phyloP scores from a whole-genome alignment of 2,888 invertebrate species.

The Alloscopus bannaensis region DNA sequence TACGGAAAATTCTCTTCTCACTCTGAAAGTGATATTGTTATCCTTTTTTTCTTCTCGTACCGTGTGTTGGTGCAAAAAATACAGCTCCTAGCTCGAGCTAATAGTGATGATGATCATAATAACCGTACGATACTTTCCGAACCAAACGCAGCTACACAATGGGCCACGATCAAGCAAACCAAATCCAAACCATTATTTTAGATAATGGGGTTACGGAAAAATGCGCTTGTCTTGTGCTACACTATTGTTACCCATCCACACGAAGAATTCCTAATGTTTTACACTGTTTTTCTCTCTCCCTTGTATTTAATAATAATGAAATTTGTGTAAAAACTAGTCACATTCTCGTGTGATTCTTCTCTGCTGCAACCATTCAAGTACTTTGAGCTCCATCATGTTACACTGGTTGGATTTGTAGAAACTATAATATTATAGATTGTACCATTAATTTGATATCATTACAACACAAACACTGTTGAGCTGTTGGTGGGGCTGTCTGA shows the following conservation, averaged over 20 bases:
- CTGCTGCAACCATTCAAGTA: slow-evolving; percentile 15
- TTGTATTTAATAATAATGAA: slow-evolving; percentile 23
- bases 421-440: slow-evolving; percentile 18
- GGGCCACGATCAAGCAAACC: slow-evolving; percentile 4
- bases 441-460: slow-evolving; percentile 40
- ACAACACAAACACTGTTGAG: slow-evolving; percentile 19
- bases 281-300: slow-evolving; percentile 17
- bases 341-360: too few relatives aligned
- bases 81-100: slow-evolving; percentile 27
- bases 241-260: neutral
- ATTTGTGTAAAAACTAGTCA: slow-evolving; percentile 20
- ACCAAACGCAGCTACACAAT: neutral
- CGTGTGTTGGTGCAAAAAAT: slow-evolving; percentile 13
- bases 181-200: slow-evolving; percentile 8
- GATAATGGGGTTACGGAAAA: slow-evolving; percentile 29
- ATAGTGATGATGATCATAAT: slow-evolving; percentile 25
- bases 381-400: slow-evolving; percentile 13
- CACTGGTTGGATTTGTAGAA: neutral
- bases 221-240: neutral
- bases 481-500: slow-evolving; percentile 39
- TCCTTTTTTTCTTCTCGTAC: slow-evolving; percentile 11
- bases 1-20: neutral
- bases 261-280: slow-evolving; percentile 34
- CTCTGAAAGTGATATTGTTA: slow-evolving; percentile 50
- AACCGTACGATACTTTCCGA: slow-evolving; percentile 13